Evolutionary conservation across 2,797 vertebrate genomes (phyloP), one percentile per base, ranked within the genome.

Genomic region (Oreonectes daqikongensis): DNA sequence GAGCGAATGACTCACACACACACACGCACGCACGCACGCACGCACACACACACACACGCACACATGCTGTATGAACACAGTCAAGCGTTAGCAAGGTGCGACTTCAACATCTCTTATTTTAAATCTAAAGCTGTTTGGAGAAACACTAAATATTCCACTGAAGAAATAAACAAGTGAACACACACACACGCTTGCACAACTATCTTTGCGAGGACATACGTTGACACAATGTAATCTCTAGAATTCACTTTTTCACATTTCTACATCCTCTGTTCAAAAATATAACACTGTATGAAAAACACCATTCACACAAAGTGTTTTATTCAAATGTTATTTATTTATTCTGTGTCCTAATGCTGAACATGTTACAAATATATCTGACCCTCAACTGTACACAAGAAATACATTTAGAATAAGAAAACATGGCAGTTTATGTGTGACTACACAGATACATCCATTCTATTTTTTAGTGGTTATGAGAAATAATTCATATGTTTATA

Each of bases 1-100:
- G 73, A 68, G 53, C 72, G 48, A 66, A 75, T 66, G 72, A 80
- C 78, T 75, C 66, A 75, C 35, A 63, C 65, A 57, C 61, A 35
- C 24, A 12, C 24, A 12, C 32, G 10, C 28, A 14, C 30, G 52
- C 30, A 68, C 24, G 42, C 66, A 79, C 35, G 55, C 65, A 55
- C 60, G 26, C 64, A 79, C 35, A 63, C 57, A 46, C 52, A 35
- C 64, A 79, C 35, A 63, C 65, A 46, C 60, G 26, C 24, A 15
- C 30, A 60, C 32, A 65, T 24, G 35, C 68, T 1, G 14, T 5
- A 24, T 22, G 5, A 7, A 48, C 26, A 35, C 35, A 12, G 61
- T 28, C 18, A 28, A 53, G 42, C 38, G 15, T 66, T 17, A 66
- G 40, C 26, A 22, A 18, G 22, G 40, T 46, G 64, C 4, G n/a